Evolutionary conservation across 2,888 invertebrate species (phyloP).

Genomic region (Rhopalosiphum nymphaeae): DNA sequence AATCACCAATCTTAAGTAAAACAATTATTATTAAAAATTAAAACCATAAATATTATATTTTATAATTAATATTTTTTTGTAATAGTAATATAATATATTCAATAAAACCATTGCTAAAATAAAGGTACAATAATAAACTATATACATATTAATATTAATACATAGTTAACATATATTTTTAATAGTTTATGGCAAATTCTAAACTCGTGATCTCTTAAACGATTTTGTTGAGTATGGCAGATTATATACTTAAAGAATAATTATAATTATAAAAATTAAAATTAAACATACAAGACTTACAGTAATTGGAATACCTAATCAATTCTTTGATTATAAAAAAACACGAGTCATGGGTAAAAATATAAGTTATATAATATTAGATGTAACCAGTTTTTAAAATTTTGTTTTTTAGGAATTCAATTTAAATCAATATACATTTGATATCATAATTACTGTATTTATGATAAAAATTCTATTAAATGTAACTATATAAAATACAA

Average conservation of each 20-base stretch:
- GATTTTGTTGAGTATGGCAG: too few relatives aligned
- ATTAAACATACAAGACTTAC: neutral
- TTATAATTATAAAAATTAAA: neutral
- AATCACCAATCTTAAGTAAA: too few relatives aligned
- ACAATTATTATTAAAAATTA: too few relatives aligned
- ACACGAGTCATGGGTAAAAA: neutral
- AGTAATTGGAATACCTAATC: neutral
- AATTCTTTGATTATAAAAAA: neutral
- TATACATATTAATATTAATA: too few relatives aligned
- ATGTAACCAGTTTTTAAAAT: neutral
- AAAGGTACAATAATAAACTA: too few relatives aligned
- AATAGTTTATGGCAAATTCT: neutral
- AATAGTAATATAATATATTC: too few relatives aligned
- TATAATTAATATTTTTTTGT: too few relatives aligned
- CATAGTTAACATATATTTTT: neutral
- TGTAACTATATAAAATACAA: neutral
- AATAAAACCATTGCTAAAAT: too few relatives aligned
- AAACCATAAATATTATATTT: too few relatives aligned
- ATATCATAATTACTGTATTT: neutral
- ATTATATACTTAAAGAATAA: neutral
- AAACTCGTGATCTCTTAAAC: neutral
- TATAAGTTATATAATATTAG: neutral
- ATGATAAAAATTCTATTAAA: neutral
- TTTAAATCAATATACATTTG: neutral
- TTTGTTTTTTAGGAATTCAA: neutral